Percentiles rank a stretch among this genome's conserved stretches.
Conservation (phyloP, 2,797 vertebrate genomes). For the Sebastes hubbsi region DNA sequence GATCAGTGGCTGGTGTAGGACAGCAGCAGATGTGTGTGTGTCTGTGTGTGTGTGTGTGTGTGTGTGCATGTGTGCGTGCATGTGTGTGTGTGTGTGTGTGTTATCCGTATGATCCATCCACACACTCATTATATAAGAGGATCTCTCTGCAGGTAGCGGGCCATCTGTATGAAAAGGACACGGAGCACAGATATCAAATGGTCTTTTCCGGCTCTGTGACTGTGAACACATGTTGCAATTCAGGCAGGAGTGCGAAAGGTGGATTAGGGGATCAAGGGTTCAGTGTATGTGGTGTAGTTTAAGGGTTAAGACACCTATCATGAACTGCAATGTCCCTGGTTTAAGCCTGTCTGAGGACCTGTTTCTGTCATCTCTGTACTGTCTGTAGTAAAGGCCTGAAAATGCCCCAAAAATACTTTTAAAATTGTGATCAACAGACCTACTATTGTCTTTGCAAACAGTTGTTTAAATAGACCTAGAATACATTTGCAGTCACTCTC, state of each 20-base stretch:
- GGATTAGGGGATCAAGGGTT: constrained; percentile 7
- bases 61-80: constrained; percentile 18
- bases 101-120: constrained; percentile 63
- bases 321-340: neutral
- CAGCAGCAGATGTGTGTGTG: constrained; percentile 58
- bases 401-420: neutral
- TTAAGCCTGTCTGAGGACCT: neutral
- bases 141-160: constrained; percentile 61
- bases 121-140: constrained; percentile 63
- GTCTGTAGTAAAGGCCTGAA: neutral
- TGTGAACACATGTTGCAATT: constrained; percentile 15
- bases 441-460: neutral
- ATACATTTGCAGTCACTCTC: neutral
- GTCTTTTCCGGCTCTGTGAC: constrained; percentile 4
- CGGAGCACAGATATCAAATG: constrained; percentile 35
- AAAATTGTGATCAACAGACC: neutral
- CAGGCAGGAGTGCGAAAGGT: constrained; percentile 16
- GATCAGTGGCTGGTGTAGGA: constrained; percentile 62
- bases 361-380: neutral
- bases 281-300: neutral
- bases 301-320: neutral
- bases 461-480: neutral
- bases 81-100: constrained; percentile 61
- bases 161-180: constrained; percentile 54
- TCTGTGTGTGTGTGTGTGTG: neutral